Evolutionary conservation across 1,140 invertebrate species (phyloP).

Genomic region (Drosophila athabasca): DNA sequence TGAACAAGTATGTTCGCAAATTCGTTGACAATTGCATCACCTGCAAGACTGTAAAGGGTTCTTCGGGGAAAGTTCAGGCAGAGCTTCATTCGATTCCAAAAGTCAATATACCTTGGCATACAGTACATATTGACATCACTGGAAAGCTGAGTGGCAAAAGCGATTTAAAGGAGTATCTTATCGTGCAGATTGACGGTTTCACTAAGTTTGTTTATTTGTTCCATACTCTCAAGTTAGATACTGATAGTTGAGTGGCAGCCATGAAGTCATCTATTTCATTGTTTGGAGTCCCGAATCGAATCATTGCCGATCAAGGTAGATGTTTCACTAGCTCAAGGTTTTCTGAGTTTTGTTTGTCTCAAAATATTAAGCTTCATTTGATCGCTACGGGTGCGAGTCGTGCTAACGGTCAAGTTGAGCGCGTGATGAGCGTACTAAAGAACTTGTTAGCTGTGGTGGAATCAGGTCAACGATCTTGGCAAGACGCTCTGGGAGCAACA

Average conservation of each 20-base stretch:
- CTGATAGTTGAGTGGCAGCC: background rate
- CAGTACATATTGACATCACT: too few species aligned
- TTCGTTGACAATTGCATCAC: conserved; percentile 12
- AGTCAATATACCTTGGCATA: too few species aligned
- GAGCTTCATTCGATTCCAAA: conserved; percentile 5
- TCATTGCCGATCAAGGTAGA: conserved; percentile 16
- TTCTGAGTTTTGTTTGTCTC: too few species aligned
- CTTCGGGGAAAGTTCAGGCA: background rate
- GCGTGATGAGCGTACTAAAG: too few species aligned
- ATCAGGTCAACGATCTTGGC: too few species aligned
- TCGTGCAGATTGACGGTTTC: conserved; percentile 8
- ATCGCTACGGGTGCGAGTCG: too few species aligned
- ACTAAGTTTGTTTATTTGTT: conserved; percentile 16
- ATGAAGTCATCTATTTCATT: too few species aligned
- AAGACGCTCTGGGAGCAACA: too few species aligned
- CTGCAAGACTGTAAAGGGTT: conserved; percentile 1
- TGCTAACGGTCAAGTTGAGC: too few species aligned
- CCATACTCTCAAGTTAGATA: conserved; percentile 11
- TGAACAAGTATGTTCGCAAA: conserved; percentile 1
- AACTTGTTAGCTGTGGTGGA: too few species aligned
- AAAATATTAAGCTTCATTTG: too few species aligned
- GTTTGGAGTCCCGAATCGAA: conserved; percentile 9
- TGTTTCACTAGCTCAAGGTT: conserved; percentile 6
- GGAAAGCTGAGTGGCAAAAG: too few species aligned
- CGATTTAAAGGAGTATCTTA: background rate